A percentile compares a stretch with the other conserved stretches of the same genome.
Conservation (phyloP, 2,113 vertebrate species). For the Psilopsiagon aurifrons region DNA sequence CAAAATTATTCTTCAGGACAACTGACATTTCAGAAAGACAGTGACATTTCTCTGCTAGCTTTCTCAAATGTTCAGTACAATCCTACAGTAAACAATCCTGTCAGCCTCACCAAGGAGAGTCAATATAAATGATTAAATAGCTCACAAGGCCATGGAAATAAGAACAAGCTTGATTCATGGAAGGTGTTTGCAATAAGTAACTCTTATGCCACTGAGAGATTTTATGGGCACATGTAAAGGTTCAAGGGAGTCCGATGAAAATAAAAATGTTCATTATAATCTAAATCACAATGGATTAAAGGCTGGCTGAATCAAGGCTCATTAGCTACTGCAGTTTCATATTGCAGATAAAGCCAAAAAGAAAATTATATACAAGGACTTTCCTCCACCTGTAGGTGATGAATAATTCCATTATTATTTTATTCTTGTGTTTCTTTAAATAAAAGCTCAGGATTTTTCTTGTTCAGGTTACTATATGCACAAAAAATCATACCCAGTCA, state of each 20-base stretch:
- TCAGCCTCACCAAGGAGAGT: not conserved
- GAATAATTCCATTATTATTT: not conserved
- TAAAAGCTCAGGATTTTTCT: not conserved
- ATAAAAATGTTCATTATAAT: not conserved
- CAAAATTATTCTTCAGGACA: constrained; percentile 46
- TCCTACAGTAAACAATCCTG: not conserved
- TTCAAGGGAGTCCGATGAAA: not conserved
- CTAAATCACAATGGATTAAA: not conserved
- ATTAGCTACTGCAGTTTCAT: not conserved
- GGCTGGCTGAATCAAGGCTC: not conserved
- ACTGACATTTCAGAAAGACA: constrained; percentile 42
- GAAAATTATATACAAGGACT: not conserved
- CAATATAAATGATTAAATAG: not conserved
- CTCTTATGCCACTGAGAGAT: not conserved
- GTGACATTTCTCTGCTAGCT: constrained; percentile 24
- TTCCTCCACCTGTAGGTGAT: not conserved
- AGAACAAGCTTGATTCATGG: not conserved
- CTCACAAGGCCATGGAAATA: not conserved
- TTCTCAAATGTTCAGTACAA: not conserved
- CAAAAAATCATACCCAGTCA: not conserved
- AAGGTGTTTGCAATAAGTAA: not conserved
- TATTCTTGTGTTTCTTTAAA: not conserved
- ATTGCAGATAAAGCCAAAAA: not conserved
- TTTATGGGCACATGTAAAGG: not conserved
- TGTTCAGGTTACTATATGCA: not conserved